Evolutionary conservation across 2,888 invertebrate species (phyloP).

Genomic region (Yponomeuta sedellus): DNA sequence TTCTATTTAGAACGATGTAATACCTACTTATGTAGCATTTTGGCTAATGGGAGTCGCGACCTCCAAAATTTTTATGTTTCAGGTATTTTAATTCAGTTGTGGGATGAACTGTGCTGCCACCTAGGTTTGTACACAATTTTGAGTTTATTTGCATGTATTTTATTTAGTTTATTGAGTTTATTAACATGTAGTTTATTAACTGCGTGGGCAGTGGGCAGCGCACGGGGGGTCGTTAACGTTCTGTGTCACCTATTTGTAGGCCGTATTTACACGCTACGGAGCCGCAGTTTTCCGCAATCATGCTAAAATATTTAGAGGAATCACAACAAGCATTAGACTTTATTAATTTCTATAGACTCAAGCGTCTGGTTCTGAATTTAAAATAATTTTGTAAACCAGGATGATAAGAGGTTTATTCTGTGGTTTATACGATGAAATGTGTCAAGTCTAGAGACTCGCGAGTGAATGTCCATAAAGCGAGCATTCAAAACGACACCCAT

Average conservation of each 20-base stretch:
- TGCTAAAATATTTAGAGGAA: too few relatives aligned
- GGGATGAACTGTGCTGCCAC: too few relatives aligned
- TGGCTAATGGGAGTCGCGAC: too few relatives aligned
- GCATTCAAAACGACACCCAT: conserved; percentile 62
- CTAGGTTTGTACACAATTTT: conserved; percentile 68
- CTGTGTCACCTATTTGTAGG: conserved; percentile 27
- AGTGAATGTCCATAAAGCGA: conserved; percentile 40
- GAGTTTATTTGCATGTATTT: conserved; percentile 67
- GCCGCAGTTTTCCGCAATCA: not conserved
- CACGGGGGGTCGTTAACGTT: conserved; percentile 45
- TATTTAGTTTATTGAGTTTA: too few relatives aligned
- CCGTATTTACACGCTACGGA: conserved; percentile 16
- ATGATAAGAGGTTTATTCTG: not conserved
- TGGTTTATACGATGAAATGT: not conserved
- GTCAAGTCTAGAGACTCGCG: conserved; percentile 3
- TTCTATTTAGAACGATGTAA: too few relatives aligned
- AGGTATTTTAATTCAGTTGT: conserved; percentile 70
- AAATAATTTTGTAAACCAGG: not conserved
- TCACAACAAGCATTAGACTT: too few relatives aligned
- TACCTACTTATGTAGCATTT: too few relatives aligned
- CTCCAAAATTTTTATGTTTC: conserved; percentile 54
- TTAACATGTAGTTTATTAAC: too few relatives aligned
- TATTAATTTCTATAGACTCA: too few relatives aligned
- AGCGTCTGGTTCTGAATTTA: not conserved
- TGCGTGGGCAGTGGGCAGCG: conserved; percentile 32